These are phyloP conservation scores for Cheirogaleus medius DNA, from an alignment of 2,113 vertebrate species.

Conservation along the genomic window DNA sequence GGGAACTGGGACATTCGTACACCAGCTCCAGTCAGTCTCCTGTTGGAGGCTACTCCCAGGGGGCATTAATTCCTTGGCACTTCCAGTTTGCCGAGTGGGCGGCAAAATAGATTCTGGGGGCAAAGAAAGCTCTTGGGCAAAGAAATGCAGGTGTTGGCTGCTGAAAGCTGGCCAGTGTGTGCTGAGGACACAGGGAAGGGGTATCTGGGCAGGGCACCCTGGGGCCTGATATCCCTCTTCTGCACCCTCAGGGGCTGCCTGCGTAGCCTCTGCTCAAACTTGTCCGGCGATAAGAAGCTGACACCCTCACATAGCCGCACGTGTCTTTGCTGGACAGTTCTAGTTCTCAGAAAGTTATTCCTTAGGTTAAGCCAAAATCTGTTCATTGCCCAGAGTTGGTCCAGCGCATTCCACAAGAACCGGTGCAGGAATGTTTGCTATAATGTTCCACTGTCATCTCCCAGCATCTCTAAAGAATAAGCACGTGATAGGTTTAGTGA, in stretches of 20 bases:
- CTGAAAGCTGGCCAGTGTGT: too few species aligned
- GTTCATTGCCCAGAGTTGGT: background rate
- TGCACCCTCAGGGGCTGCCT: background rate
- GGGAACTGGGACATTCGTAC: too few species aligned
- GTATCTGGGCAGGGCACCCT: accelerated
- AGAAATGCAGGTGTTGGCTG: background rate
- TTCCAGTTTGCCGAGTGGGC: background rate
- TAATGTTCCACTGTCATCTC: too few species aligned
- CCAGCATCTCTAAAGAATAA: background rate
- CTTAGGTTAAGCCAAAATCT: background rate
- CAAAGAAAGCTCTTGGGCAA: background rate
- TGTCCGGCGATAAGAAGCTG: background rate
- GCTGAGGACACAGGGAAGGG: background rate
- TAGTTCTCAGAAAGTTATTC: background rate
- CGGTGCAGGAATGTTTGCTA: background rate
- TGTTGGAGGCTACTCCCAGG: background rate
- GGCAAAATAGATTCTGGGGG: background rate
- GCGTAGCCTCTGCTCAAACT: background rate
- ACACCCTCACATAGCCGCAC: background rate
- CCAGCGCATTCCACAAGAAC: background rate
- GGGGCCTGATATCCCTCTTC: background rate
- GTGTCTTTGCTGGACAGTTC: accelerated
- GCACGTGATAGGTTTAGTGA: background rate
- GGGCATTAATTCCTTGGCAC: background rate
- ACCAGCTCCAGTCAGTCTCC: background rate